Evolutionary conservation across 2,888 invertebrate genomes (phyloP), one percentile per base, ranked within the genome.

Genomic region (Archaeoteleia sp.): DNA sequence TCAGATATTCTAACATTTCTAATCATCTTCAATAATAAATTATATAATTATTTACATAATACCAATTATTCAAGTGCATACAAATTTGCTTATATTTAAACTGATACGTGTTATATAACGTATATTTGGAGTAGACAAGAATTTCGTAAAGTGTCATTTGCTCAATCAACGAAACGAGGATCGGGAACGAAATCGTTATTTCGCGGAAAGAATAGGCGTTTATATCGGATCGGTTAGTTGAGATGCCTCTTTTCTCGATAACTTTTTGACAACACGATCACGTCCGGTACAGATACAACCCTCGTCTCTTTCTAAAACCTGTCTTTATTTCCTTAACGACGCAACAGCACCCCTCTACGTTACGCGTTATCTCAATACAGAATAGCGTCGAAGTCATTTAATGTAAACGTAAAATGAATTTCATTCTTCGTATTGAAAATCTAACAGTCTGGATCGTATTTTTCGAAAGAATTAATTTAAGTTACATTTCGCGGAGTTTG

Each of bases 191-290:
- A 0, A 32, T 48, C 20, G 40, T 34, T 17, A 25, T 13, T 49
- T 46, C 40, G 49, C 43, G 45, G n/a, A 57, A 61, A 55, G 46
- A 51, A 48, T 35, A 48, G 45, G 60, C 76, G 71, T 83, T 82
- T 82, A 82, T 81, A 78, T 79, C 74, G 78, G 73, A 81, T 80
- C 77, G 78, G 71, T 75, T 75, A 76, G 66, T 74, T 67, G 75
- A 77, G 74, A 75, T 72, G 73, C 48, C 71, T 74, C 62, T 48
- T 62, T 39, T 65, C 61, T 71, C 49, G 39, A 66, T 61, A 29
- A 51, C 62, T 58, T 54, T 60, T 82, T 81, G 80, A 78, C 77
- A 82, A 79, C 73, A 68, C 78, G 67, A 71, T 74, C 82, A 82
- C 82, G 82, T 82, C 70, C 66, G 51, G 37, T 45, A 43, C 60